These are phyloP conservation scores for Caenorhabditis sulstoni DNA, from an alignment of 2,888 invertebrate genomes.

Conservation along the genomic window DNA sequence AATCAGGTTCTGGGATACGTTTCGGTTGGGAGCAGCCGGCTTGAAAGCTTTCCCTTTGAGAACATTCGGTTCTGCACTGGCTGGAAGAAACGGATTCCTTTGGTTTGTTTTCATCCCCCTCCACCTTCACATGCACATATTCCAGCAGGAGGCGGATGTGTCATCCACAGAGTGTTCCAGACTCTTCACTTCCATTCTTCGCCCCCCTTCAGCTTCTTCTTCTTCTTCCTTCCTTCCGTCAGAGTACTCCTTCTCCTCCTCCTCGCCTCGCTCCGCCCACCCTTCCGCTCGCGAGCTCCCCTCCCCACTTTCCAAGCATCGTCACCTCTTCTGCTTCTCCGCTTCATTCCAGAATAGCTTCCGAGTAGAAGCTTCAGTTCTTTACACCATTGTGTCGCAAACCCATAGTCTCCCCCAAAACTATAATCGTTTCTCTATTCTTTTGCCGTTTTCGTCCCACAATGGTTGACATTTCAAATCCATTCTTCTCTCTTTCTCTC, in stretches of 20 bases:
- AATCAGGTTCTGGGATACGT: slow-evolving; percentile 33
- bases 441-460: slow-evolving; percentile 3
- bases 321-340: slow-evolving; percentile 23
- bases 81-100: slow-evolving; percentile 8
- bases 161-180: slow-evolving; percentile 35
- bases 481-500: neutral
- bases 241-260: slow-evolving; percentile 28
- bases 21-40: slow-evolving; percentile 2
- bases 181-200: slow-evolving; percentile 24
- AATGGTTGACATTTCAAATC: slow-evolving; percentile 2
- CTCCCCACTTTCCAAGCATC: slow-evolving; percentile 19
- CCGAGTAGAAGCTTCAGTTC: neutral
- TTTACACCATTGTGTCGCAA: slow-evolving; percentile 23
- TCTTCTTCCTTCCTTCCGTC: slow-evolving; percentile 22
- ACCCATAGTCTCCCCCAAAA: neutral
- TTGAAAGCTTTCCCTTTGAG: slow-evolving; percentile 26
- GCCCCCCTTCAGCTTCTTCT: too few relatives aligned
- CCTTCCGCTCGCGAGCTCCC: slow-evolving; percentile 3
- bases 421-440: slow-evolving; percentile 29
- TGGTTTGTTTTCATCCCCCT: slow-evolving; percentile 18
- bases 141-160: slow-evolving; percentile 20
- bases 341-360: slow-evolving; percentile 12
- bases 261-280: slow-evolving; percentile 21
- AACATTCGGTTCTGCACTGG: neutral
- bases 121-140: slow-evolving; percentile 19